Evolutionary conservation across 2,888 invertebrate genomes (phyloP), one percentile per base, ranked within the genome.

Genomic region (Papilio protenor): DNA sequence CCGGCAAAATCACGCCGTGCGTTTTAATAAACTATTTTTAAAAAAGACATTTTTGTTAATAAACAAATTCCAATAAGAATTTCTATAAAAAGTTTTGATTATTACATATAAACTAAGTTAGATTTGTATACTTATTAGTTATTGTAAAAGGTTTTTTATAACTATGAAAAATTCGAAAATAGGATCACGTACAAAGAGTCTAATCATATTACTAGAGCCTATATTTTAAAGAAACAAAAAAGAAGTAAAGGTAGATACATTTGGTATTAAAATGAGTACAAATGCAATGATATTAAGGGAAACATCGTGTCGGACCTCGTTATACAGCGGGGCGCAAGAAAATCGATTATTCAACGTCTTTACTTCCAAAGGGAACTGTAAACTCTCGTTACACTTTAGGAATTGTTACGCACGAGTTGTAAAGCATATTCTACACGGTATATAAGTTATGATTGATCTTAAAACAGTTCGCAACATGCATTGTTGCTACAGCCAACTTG

Each of bases 381-480:
- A 83, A 82, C 85, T 83, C 84, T 87, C 86, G 87, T 87, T 89
- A 84, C 83, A 86, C 85, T 88, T 85, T 82, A 86, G 85, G 86
- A 89, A 89, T 88, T 88, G 89, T 87, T 88, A 81, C 82, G 81
- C 83, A 87, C 86, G 84, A 83, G 80, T 84, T 82, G 73, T 61
- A 78, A 78, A 79, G 79, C 75, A 77, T 81, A 79, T 79, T 82
- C 78, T 75, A 73, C 76, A 77, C 77, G 70, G 52, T 61, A 83
- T 81, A 83, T 83, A 87, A 89, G 85, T 89, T 87, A 87, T 89
- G 87, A 89, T 89, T 89, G 87, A 85, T 85, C 83, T 85, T 80
- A 81, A 80, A 71, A 76, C 69, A 52, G 75, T 75, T 79, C 71
- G 59, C 45, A 74, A 76, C 74, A 70, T 75, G 61, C 27, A 70